Base-by-base conservation (phyloP, 2,888 invertebrate genomes). In the Heliconius erato region DNA sequence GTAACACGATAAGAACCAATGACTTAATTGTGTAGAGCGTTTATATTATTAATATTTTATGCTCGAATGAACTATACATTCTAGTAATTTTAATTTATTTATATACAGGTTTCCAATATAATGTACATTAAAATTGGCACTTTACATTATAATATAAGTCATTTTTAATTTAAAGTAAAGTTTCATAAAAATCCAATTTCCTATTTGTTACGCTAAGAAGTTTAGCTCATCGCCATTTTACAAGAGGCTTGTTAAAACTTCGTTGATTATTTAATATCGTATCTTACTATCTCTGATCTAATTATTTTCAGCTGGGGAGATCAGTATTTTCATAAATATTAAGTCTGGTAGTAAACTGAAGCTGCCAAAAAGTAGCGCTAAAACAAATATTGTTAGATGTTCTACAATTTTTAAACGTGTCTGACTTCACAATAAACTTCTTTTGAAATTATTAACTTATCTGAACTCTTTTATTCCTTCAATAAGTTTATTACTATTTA, bases 241-340 rank as follows among this genome's bases (percentile, higher is more conserved):
- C 78, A 81, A 81, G 81, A 65, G 65, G 78, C 78, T 81, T 72
- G 44, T 77, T 49, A 81, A 71, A 78, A 78, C 77, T 78, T 81
- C 26, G 71, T 81, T 77, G 81, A 72, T 72, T 78, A 78, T 78
- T 81, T 69, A 68, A 69, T 49, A 78, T 81, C 76, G 49, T 71
- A 71, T 71, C 28, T 28, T 28, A 28, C 68, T 77, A 71, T 81
- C 59, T 81, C 59, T 49, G 32, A 80, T 59, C 40, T 76, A 80
- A 80, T 76, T 69, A 80, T 80, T 80, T 80, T 44, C 59, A 67
- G 35, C 67, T 19, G 26, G 68, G 35, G 32, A 49, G 19, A 14
- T 19, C 9, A 23, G 67, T 78, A 78, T 67, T 54, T 68, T 74
- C 74, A 59, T 76, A 35, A 76, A 40, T 63, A 69, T n/a, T 78